A percentile compares a stretch with the other conserved stretches of the same genome.
These are phyloP conservation scores for Tachina lurida DNA, from an alignment of 2,888 invertebrate species.

Conservation along the genomic window DNA sequence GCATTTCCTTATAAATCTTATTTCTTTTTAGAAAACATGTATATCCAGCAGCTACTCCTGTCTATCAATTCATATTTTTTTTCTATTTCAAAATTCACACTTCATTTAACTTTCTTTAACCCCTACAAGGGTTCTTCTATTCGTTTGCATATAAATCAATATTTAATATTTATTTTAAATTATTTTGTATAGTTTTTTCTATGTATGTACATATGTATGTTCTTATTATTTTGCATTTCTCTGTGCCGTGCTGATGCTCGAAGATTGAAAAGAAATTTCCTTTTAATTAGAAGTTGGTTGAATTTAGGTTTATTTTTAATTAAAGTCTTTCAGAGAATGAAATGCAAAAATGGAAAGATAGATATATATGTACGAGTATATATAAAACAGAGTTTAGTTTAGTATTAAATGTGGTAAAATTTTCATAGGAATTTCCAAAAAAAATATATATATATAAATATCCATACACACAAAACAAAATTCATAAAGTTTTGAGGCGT, in stretches of 20 bases:
- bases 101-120: neutral
- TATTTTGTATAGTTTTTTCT: neutral
- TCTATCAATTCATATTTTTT: neutral
- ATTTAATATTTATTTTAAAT: slow-evolving; percentile 17
- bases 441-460: neutral
- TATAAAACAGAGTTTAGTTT: neutral
- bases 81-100: neutral
- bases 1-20: too few relatives aligned
- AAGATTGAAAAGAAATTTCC: neutral
- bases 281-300: slow-evolving; percentile 11
- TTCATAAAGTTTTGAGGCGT: neutral
- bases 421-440: neutral
- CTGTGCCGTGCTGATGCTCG: neutral
- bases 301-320: slow-evolving; percentile 28
- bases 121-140: neutral
- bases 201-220: neutral
- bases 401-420: neutral
- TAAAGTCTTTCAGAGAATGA: slow-evolving; percentile 1
- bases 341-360: neutral
- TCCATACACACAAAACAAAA: neutral
- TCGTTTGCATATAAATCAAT: slow-evolving; percentile 2
- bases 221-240: neutral
- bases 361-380: neutral
- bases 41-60: too few relatives aligned
- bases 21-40: too few relatives aligned